Base-by-base conservation (phyloP, 2,113 vertebrate species). In the Lagenorhynchus albirostris region DNA sequence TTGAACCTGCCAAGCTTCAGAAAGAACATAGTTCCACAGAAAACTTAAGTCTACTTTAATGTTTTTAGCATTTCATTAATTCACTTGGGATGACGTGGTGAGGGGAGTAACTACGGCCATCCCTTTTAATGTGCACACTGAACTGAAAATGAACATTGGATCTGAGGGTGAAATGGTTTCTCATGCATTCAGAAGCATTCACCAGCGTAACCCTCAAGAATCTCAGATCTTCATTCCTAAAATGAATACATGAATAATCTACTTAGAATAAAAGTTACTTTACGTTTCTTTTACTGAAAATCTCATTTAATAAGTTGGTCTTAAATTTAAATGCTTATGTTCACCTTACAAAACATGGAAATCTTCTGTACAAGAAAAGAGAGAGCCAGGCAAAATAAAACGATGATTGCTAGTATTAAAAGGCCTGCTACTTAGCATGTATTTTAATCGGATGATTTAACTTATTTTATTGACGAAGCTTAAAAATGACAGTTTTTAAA, bases 211-310 rank as follows among this genome's bases (percentile, higher is more conserved):
- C 41, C 36, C 10, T 68, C 18, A 50, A 41, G 80, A 50, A 63
- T 55, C 20, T 36, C 29, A 8, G 21, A 50, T 38, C 74, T 38
- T 74, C 62, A 17, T 67, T 33, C 29, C 31, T n/a, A 21, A 36
- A 26, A 8, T 26, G 50, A 84, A 11, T 47, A 1, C 11, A 2
- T 26, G 68, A 50, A 26, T 36, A 33, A 13, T 36, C 65, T 55
- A 87, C 60, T 85, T 81, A 71, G 68, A 91, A n/a, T 71, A 67
- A 47, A 50, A 76, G 9, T 73, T 70, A 67, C 53, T 93, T 85
- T 58, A 29, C 8, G 74, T 93, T 89, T n/a, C 13, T 95, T 60
- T 91, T 62, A 20, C 87, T 86, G 53, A 96, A 89, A 89, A 86
- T 67, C 33, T 70, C 63, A 63, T 58, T 81, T 70, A 38, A 20